Evolutionary conservation across 2,888 invertebrate species (phyloP).

Genomic region (Epinotia demarniana): DNA sequence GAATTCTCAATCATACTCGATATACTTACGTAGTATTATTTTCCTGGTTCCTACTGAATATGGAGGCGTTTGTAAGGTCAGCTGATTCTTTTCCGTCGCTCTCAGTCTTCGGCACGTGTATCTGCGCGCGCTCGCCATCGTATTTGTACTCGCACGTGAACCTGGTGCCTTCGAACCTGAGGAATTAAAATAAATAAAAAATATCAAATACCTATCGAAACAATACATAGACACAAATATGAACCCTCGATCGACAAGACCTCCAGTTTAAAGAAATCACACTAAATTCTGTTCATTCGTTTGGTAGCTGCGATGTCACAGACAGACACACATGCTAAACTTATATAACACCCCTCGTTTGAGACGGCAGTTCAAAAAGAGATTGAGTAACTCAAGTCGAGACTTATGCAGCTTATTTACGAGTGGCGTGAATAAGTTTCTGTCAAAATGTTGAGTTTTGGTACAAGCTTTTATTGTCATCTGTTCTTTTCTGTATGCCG

Average conservation of each 20-base stretch:
- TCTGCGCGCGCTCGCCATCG: conserved; percentile 99
- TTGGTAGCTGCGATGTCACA: too few relatives aligned
- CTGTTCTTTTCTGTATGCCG: too few relatives aligned
- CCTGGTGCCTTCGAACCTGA: conserved; percentile 90
- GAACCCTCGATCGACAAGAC: too few relatives aligned
- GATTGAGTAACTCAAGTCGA: too few relatives aligned
- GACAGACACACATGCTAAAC: neutral
- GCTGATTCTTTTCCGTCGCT: conserved; percentile 71
- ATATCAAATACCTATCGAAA: neutral
- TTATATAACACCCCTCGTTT: neutral
- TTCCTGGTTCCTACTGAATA: conserved; percentile 97
- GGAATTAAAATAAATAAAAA: neutral
- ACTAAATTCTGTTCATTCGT: too few relatives aligned
- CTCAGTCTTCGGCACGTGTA: conserved; percentile 75
- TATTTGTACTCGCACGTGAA: conserved; percentile 99
- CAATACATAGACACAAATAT: too few relatives aligned
- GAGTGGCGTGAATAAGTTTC: too few relatives aligned
- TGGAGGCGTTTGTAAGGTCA: conserved; percentile 86
- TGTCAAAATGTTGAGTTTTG: too few relatives aligned
- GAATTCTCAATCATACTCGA: neutral
- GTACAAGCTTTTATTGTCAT: too few relatives aligned
- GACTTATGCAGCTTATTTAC: too few relatives aligned
- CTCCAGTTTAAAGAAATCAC: too few relatives aligned
- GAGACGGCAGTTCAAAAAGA: too few relatives aligned
- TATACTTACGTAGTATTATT: conserved; percentile 70